Percentiles rank a stretch among this genome's conserved stretches.
Conservation (phyloP, 2,888 invertebrate genomes). For the Sarcophaga caerulescens region DNA sequence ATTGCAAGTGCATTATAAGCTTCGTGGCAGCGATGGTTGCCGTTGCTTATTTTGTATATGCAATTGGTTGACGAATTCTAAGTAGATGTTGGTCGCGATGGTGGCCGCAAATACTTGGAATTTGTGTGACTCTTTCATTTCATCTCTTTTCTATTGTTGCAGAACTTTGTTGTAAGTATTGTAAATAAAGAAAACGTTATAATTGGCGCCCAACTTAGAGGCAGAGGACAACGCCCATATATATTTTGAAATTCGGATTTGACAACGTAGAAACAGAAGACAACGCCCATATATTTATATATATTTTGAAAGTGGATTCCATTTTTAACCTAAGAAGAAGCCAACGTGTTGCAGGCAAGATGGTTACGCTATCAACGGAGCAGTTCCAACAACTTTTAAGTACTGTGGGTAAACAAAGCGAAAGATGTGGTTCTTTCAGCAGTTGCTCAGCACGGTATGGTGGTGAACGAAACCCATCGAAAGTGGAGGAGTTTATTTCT, state of each 20-base stretch:
- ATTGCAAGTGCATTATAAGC: no score
- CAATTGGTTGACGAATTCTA: no score
- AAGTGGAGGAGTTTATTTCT: conserved; percentile 63
- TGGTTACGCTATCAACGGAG: conserved; percentile 31
- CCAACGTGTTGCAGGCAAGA: not conserved
- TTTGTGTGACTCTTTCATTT: no score
- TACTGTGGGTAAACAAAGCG: conserved; percentile 25
- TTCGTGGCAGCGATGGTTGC: no score
- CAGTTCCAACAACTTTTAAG: conserved; percentile 43
- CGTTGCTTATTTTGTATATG: no score
- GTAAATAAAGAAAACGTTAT: not conserved
- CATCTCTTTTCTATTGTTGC: no score
- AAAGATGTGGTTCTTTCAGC: conserved; percentile 34
- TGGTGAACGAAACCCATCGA: conserved; percentile 20
- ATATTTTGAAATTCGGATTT: no score
- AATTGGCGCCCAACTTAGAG: conserved; percentile 18
- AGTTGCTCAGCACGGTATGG: conserved; percentile 47
- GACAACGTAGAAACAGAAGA: not conserved
- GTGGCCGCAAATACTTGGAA: no score
- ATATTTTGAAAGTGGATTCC: not conserved
- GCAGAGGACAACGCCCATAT: conserved; percentile 1
- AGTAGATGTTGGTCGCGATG: no score
- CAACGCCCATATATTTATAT: not conserved
- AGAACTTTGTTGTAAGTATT: no score
- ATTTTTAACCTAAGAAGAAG: conserved; percentile 1